phyloP scores from a whole-genome alignment of 2,888 invertebrate species.

The Drosophila flavopinicola region DNA sequence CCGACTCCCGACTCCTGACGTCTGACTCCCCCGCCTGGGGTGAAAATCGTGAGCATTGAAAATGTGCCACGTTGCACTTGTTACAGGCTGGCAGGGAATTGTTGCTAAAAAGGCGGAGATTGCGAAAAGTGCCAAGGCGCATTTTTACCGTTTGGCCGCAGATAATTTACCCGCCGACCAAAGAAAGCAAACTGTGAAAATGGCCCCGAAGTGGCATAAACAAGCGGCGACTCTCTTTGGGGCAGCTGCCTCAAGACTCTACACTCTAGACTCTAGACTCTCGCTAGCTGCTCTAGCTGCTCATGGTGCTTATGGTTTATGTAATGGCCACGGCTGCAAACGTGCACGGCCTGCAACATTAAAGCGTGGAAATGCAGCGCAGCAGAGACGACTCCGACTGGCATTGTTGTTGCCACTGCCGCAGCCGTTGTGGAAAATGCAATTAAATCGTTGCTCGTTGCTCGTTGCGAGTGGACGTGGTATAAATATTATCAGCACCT shows the following conservation, averaged over 20 bases:
- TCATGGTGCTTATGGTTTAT: constrained; percentile 69
- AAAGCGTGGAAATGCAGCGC: constrained; percentile 61
- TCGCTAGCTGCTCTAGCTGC: constrained; percentile 17
- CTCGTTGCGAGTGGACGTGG: constrained; percentile 57
- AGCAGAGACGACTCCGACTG: constrained; percentile 36
- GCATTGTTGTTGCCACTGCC: constrained; percentile 29
- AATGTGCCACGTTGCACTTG: constrained; percentile 78
- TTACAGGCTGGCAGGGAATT: constrained; percentile 55
- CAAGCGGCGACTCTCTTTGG: constrained; percentile 21
- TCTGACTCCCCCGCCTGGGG: constrained; percentile 51
- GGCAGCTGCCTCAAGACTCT: too few relatives aligned
- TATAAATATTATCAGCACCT: constrained; percentile 73
- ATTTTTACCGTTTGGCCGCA: constrained; percentile 52
- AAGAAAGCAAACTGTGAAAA: constrained; percentile 61
- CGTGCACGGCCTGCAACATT: constrained; percentile 60
- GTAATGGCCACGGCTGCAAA: constrained; percentile 53
- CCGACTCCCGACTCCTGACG: constrained; percentile 7
- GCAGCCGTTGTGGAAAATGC: constrained; percentile 62
- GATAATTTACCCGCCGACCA: constrained; percentile 61
- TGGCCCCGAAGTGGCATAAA: constrained; percentile 48
- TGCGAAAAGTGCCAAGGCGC: constrained; percentile 40
- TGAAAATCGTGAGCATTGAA: constrained; percentile 74
- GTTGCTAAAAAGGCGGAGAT: constrained; percentile 32
- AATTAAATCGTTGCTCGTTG: constrained; percentile 76
- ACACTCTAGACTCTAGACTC: too few relatives aligned